Evolutionary conservation across 2,888 invertebrate species (phyloP).

Genomic region (Protophormia terraenovae): DNA sequence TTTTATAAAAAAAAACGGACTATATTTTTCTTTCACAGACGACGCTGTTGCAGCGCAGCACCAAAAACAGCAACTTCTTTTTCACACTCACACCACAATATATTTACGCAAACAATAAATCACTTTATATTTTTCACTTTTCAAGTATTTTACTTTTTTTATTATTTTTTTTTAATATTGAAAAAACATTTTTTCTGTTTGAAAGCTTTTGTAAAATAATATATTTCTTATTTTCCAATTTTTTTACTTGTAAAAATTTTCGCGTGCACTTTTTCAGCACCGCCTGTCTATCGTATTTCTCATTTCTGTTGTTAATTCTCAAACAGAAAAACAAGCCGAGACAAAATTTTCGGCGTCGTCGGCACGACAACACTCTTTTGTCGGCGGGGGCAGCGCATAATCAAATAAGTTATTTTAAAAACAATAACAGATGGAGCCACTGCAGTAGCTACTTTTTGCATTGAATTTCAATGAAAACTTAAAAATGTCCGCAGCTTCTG

Average conservation of each 20-base stretch:
- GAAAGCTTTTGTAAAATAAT: not conserved
- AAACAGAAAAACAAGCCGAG: constrained; percentile 22
- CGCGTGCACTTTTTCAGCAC: constrained; percentile 18
- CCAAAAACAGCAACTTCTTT: constrained; percentile 7
- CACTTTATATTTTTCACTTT: constrained; percentile 11
- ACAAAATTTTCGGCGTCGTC: too few species aligned
- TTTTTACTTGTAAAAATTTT: constrained; percentile 7
- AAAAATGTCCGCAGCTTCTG: too few species aligned
- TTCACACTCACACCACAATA: not conserved
- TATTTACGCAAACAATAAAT: constrained; percentile 1
- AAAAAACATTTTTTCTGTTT: not conserved
- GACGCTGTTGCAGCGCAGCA: constrained; percentile 38
- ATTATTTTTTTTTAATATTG: not conserved
- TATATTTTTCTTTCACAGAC: constrained; percentile 28
- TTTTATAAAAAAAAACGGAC: constrained; percentile 17
- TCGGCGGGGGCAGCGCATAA: too few species aligned
- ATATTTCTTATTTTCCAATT: not conserved
- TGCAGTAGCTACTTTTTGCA: too few species aligned
- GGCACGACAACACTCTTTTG: too few species aligned
- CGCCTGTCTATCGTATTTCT: constrained; percentile 21
- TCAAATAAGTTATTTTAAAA: too few species aligned
- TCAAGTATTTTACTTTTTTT: constrained; percentile 4
- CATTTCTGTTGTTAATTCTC: too few species aligned
- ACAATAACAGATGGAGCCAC: too few species aligned
- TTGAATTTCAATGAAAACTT: too few species aligned